Evolutionary conservation across 2,888 invertebrate species (phyloP), one percentile per base, ranked within the genome.

Genomic region (Latheticus oryzae): DNA sequence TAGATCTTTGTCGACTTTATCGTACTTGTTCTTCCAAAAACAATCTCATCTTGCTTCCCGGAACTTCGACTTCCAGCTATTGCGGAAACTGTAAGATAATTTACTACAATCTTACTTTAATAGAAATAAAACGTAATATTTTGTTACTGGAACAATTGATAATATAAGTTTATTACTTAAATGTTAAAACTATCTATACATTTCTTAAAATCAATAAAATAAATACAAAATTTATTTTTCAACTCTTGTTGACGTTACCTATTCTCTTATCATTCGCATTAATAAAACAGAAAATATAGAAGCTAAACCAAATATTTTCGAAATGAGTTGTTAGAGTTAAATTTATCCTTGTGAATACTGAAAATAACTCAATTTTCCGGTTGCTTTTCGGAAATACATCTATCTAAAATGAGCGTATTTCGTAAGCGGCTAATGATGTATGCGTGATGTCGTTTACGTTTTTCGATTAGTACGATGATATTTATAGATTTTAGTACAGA

Each of bases 21-120:
- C 55, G 23, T 11, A 30, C 43, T 43, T 48, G 54, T 60, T 63
- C 62, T 61, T 63, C 60, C 50, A 45, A 58, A 61, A 62, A 35
- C 64, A 69, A 67, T 67, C 67, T 66, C 68, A 67, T 70, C 67
- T 67, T 62, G 65, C 66, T 71, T 71, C 72, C 72, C 70, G 72
- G 70, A 72, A 71, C 67, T 67, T 59, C 53, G 54, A 70, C 68
- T 70, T 68, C 71, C 70, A 71, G 66, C 60, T 58, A 58, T 64
- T 62, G 61, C 65, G 66, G 40, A 52, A 33, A 24, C 38, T 38
- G 52, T 37, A 12, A 58, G 58, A 58, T 58, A 58, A 57, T 52
- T 52, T 40, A 52, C 43, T 52, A 47, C 45, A 58, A 58, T 58
- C 58, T 52, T 42, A 15, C 15, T 28, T 51, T 43, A 57, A 57